These are phyloP conservation scores for Climacteris rufus DNA, from an alignment of 2,113 vertebrate species.

Conservation along the genomic window DNA sequence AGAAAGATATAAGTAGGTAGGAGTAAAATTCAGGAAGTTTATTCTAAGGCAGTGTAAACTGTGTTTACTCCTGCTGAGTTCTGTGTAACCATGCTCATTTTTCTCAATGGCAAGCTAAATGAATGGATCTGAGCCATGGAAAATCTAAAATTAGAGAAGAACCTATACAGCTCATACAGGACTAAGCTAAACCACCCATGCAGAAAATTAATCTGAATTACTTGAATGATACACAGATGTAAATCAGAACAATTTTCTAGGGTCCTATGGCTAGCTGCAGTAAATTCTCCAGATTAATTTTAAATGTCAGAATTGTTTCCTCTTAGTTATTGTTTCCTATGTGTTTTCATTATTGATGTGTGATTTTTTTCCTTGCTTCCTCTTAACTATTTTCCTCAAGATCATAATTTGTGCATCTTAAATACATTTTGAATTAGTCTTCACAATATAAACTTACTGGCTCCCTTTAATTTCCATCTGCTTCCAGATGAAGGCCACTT, in stretches of 20 bases:
- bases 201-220: neutral
- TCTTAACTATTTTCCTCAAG: neutral
- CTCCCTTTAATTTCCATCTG: neutral
- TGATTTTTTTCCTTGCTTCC: neutral
- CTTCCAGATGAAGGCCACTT: neutral
- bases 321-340: neutral
- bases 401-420: neutral
- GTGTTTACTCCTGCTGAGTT: neutral
- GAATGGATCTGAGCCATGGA: neutral
- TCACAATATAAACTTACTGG: neutral
- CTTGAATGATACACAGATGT: neutral
- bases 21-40: neutral
- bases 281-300: neutral
- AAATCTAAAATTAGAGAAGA: neutral
- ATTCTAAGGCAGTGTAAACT: neutral
- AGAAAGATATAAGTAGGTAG: neutral
- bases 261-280: neutral
- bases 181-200: neutral
- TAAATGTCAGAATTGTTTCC: neutral
- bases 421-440: neutral
- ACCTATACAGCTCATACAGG: neutral
- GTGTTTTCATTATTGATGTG: too few relatives aligned
- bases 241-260: neutral
- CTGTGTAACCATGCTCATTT: neutral
- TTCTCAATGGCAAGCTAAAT: neutral